A percentile compares a stretch with the other conserved stretches of the same genome.
Conservation (phyloP, 2,797 vertebrate species). For the Balearica regulorum region DNA sequence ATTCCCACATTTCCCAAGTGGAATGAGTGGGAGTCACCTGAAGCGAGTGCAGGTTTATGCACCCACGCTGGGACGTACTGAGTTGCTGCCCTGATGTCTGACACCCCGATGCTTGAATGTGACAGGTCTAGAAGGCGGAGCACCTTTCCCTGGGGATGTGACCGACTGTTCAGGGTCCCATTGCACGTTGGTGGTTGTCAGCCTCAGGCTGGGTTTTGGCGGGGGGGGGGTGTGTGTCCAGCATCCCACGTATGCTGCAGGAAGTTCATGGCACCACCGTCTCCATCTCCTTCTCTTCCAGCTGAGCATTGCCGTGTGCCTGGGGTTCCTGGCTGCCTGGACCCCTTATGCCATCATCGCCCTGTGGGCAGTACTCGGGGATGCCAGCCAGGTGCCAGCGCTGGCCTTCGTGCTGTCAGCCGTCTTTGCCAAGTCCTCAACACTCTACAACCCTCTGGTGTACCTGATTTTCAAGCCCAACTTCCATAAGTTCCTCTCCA, state of each 20-base stretch:
- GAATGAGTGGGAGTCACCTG: neutral
- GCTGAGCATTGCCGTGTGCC: conserved; percentile 83
- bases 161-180: accelerated
- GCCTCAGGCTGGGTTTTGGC: neutral
- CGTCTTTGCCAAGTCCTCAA: conserved; percentile 84
- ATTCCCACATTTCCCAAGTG: accelerated
- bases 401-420: conserved; percentile 83
- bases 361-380: conserved; percentile 80
- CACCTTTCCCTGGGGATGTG: neutral
- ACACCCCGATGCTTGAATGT: neutral
- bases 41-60: neutral
- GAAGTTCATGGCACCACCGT: accelerated
- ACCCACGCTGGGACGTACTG: neutral
- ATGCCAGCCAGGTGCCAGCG: conserved; percentile 69
- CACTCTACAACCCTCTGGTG: conserved; percentile 83
- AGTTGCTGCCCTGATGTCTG: neutral
- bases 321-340: conserved; percentile 85
- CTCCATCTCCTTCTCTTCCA: conserved; percentile 23
- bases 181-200: neutral
- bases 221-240: too few species aligned
- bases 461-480: conserved; percentile 83
- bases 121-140: neutral
- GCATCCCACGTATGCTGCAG: accelerated
- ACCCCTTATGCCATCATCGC: conserved; percentile 83
- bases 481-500: conserved; percentile 78